Percentiles rank a stretch among this genome's conserved stretches.
phyloP scores from a whole-genome alignment of 1,140 invertebrate genomes.

The Lepidotrigona ventralis region DNA sequence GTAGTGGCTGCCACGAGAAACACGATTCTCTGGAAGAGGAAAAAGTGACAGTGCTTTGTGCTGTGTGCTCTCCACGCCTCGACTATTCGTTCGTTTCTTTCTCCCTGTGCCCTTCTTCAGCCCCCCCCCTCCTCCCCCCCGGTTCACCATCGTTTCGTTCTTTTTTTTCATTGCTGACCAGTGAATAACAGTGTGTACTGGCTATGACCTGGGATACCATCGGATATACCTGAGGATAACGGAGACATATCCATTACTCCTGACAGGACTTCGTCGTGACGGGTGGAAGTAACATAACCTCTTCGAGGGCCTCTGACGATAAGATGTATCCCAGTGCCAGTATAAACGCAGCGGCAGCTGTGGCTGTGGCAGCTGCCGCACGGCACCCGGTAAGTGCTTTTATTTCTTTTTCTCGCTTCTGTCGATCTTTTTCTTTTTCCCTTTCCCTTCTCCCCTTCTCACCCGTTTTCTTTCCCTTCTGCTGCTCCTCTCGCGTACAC shows the following conservation, averaged over 20 bases:
- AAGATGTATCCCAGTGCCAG: slow-evolving; percentile 82
- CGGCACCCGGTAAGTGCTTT: slow-evolving; percentile 81
- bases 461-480: neutral
- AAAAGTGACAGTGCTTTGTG: slow-evolving; percentile 44
- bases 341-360: slow-evolving; percentile 82
- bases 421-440: slow-evolving; percentile 3
- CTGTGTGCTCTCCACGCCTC: slow-evolving; percentile 18
- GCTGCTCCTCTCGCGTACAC: neutral
- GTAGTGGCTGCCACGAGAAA: neutral
- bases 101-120: neutral
- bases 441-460: neutral
- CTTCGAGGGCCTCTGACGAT: slow-evolving; percentile 51
- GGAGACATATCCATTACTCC: slow-evolving; percentile 47
- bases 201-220: slow-evolving; percentile 55
- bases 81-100: neutral
- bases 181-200: slow-evolving; percentile 46
- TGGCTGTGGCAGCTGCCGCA: slow-evolving; percentile 82
- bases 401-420: slow-evolving; percentile 11
- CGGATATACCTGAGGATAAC: slow-evolving; percentile 54
- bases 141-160: neutral
- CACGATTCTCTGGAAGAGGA: neutral
- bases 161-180: slow-evolving; percentile 19
- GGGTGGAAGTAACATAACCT: slow-evolving; percentile 46
- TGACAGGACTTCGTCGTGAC: slow-evolving; percentile 41
- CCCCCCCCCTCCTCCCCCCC: too few species aligned